Evolutionary conservation across 2,888 invertebrate species (phyloP).

Genomic region (Leptopterna dolabrata): DNA sequence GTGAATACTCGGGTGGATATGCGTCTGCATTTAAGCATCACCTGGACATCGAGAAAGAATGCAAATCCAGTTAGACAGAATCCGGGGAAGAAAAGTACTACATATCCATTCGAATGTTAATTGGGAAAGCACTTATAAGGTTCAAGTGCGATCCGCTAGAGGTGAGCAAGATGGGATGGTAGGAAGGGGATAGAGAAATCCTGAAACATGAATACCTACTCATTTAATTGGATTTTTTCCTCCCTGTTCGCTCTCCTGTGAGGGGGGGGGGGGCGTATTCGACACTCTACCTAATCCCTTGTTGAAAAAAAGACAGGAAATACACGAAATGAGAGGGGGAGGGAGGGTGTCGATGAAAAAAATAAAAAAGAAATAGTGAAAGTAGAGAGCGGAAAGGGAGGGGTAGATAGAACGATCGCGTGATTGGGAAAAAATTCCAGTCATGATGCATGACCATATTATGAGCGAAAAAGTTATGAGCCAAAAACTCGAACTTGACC

Average conservation of each 20-base stretch:
- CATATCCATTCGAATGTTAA: not conserved
- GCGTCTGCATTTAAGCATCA: not conserved
- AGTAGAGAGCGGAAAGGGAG: too few species aligned
- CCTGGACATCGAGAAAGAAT: not conserved
- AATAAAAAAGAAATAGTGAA: not conserved
- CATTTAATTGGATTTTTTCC: conserved; percentile 37
- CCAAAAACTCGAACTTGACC: too few species aligned
- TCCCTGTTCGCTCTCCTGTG: not conserved
- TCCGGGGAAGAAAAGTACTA: not conserved
- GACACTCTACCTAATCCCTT: conserved; percentile 30
- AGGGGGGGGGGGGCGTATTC: conserved; percentile 1
- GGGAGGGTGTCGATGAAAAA: not conserved
- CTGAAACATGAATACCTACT: conserved; percentile 42
- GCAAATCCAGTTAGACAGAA: not conserved
- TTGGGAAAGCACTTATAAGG: conserved; percentile 14
- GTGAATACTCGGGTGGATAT: not conserved
- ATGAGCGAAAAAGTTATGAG: too few species aligned
- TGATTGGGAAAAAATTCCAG: not conserved
- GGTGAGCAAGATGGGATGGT: not conserved
- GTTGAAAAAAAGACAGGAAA: not conserved
- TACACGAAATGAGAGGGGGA: not conserved
- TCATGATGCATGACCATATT: too few species aligned
- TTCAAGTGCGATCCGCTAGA: not conserved
- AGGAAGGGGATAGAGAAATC: not conserved
- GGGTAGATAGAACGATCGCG: not conserved